Base-by-base conservation (phyloP, 2,797 vertebrate species). In the Alcedo quadribrachys region DNA sequence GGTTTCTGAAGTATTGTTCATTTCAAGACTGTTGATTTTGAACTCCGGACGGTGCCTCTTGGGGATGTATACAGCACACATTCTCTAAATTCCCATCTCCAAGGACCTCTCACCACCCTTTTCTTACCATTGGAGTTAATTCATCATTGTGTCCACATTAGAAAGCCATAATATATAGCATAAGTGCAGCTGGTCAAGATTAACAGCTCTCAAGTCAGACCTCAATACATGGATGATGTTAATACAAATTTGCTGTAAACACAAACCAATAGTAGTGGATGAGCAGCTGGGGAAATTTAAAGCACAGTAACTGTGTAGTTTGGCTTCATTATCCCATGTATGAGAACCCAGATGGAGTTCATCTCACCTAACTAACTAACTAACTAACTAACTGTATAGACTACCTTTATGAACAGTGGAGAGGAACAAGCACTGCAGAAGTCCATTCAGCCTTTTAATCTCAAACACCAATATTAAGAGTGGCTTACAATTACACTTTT, bases 231-330 rank as follows among this genome's bases (percentile, higher is more conserved):
- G 8, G 21, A 14, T 55, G 16, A 17, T 17, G 11, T 15, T 57
- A 66, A 9, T 60, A 60, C 12, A 8, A 55, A 11, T 10, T 13
- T 74, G 15, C 10, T 48, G 8, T 74, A 61, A 67, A 48, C 2
- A 1, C 9, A 74, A 61, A 43, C 2, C 15, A 43, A 3, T 11
- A 1, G 0, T 28, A 60, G 61, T 6, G 45, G 2, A 1, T 25
- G 19, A 81, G 33, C 9, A 50, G 17, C 15, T 61, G 28, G 10
- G 9, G 9, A 13, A 62, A 33, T 28, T 40, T 54, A 79, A 28
- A 67, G 15, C 24, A 70, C 18, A 25, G 12, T 3, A 71, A 13
- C 4, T 15, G 12, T 1, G 6, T 48, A 51, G 35, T 73, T 73
- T 68, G n/a, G 3, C 15, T 65, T 78, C 42, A 12, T 21, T 78